Evolutionary conservation across 2,113 vertebrate species (phyloP).

Genomic region (Machaerirhynchus nigripectus): DNA sequence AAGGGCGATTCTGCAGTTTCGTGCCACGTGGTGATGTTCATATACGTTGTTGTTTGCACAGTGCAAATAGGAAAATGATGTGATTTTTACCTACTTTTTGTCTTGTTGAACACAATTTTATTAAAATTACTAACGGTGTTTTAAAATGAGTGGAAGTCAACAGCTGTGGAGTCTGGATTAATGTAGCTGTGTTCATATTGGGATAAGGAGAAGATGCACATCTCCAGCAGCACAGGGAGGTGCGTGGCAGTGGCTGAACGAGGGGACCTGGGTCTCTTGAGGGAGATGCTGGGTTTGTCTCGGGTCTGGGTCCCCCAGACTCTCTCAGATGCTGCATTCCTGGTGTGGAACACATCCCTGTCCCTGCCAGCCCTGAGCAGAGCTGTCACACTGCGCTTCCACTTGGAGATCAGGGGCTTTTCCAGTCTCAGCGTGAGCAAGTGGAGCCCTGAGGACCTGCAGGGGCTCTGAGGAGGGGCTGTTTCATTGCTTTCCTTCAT

Average conservation of each 20-base stretch:
- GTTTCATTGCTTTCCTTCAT: not conserved
- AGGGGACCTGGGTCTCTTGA: not conserved
- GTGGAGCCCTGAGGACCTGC: rapidly evolving
- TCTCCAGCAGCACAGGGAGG: not conserved
- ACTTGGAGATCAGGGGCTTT: rapidly evolving
- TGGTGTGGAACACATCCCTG: rapidly evolving
- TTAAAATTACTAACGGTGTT: not conserved
- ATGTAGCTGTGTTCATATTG: rapidly evolving
- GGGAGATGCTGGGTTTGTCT: not conserved
- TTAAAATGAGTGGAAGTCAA: not conserved
- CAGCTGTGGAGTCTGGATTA: not conserved
- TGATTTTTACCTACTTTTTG: not conserved
- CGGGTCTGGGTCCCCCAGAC: rapidly evolving
- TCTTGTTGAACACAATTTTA: not conserved
- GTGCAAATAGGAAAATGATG: not conserved
- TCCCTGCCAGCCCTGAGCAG: not conserved
- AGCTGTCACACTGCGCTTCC: not conserved
- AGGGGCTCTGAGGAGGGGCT: not conserved
- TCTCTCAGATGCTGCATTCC: not conserved
- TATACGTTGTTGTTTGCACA: not conserved
- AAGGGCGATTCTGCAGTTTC: not conserved
- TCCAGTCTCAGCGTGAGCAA: not conserved
- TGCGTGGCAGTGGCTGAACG: not conserved
- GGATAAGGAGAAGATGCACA: not conserved
- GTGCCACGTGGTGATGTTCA: not conserved